A percentile compares a stretch with the other conserved stretches of the same genome.
Evolutionary conservation across 2,888 invertebrate genomes (phyloP).

Genomic region (Drosophila prolongata): DNA sequence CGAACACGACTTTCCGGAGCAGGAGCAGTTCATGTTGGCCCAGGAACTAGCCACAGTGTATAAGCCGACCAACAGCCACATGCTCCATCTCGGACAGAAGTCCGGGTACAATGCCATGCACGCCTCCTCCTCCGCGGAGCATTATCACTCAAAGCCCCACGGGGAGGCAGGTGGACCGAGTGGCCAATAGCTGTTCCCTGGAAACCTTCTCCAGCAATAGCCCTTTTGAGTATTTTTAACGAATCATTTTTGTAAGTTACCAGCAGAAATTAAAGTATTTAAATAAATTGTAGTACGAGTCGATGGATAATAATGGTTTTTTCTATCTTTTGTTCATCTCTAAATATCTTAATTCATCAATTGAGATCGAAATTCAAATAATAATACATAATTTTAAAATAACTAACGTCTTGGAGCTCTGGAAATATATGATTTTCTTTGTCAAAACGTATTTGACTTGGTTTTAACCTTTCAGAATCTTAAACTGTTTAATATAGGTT

Average conservation of each 20-base stretch:
- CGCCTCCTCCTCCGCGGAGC: slow-evolving; percentile 52
- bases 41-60: slow-evolving; percentile 81
- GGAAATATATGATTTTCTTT: too few species aligned
- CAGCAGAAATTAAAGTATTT: slow-evolving; percentile 50
- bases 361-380: too few species aligned
- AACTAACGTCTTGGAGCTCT: too few species aligned
- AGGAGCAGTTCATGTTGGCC: slow-evolving; percentile 85
- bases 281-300: slow-evolving; percentile 28
- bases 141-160: slow-evolving; percentile 48
- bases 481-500: too few species aligned
- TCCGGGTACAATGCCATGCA: slow-evolving; percentile 75
- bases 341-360: too few species aligned
- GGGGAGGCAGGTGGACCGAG: slow-evolving; percentile 48
- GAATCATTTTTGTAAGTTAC: slow-evolving; percentile 57
- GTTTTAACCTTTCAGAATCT: too few species aligned
- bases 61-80: slow-evolving; percentile 59
- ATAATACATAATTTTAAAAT: too few species aligned
- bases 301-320: neutral
- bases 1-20: slow-evolving; percentile 87
- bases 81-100: slow-evolving; percentile 54
- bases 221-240: slow-evolving; percentile 60
- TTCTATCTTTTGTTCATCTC: too few species aligned
- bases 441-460: too few species aligned
- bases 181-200: slow-evolving; percentile 34
- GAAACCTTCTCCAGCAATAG: slow-evolving; percentile 51